Evolutionary conservation across 2,797 vertebrate species (phyloP).

Genomic region (Trachops cirrhosus): DNA sequence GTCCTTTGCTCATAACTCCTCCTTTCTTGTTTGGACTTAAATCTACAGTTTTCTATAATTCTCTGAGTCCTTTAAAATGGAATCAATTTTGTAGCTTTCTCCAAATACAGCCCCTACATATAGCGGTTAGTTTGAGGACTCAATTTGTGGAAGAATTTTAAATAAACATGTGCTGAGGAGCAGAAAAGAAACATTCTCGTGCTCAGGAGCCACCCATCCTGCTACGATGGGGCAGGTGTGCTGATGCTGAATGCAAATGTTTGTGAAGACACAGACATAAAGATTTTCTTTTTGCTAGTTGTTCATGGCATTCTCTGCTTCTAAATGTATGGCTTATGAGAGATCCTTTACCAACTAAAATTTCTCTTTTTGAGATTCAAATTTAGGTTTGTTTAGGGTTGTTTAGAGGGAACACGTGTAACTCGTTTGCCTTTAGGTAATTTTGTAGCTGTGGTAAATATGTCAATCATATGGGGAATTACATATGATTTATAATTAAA

Average conservation of each 20-base stretch:
- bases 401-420: not conserved
- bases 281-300: not conserved
- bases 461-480: conserved; percentile 42
- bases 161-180: not conserved
- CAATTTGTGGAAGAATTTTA: conserved; percentile 32
- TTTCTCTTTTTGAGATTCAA: conserved; percentile 28
- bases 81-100: conserved; percentile 11
- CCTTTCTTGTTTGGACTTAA: conserved; percentile 45
- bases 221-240: not conserved
- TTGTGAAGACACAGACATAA: not conserved
- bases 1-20: not conserved
- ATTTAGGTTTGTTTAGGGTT: not conserved
- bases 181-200: not conserved
- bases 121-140: conserved; percentile 12
- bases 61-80: conserved; percentile 25
- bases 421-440: conserved; percentile 35
- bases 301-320: not conserved
- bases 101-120: not conserved
- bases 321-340: not conserved
- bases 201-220: not conserved
- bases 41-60: conserved; percentile 46
- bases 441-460: conserved; percentile 12
- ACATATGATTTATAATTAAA: not conserved
- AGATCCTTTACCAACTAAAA: not conserved
- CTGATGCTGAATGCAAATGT: not conserved